A percentile compares a stretch with the other conserved stretches of the same genome.
These are phyloP conservation scores for Morone saxatilis DNA, from an alignment of 2,113 vertebrate species.

Conservation along the genomic window DNA sequence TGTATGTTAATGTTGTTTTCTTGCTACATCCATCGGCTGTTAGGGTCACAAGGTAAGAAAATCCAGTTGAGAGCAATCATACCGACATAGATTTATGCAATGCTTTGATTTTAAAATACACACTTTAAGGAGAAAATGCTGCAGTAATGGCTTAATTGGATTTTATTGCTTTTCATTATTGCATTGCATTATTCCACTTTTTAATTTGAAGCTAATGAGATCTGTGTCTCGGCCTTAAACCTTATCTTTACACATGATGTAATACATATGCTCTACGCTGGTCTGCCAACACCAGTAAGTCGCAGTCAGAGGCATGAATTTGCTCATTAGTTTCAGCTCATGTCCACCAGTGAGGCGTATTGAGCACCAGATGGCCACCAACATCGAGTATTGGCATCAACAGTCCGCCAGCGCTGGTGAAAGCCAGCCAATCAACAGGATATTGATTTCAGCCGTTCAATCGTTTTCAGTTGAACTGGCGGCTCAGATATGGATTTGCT, in stretches of 20 bases:
- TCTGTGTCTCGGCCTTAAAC: conserved; percentile 20
- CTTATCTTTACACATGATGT: neutral
- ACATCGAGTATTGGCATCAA: conserved; percentile 8
- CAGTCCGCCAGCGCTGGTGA: neutral
- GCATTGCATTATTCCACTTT: conserved; percentile 1
- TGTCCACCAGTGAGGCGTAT: neutral
- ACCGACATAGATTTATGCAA: neutral
- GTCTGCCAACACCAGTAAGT: neutral
- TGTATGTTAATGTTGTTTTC: conserved; percentile 6
- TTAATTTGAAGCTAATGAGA: neutral
- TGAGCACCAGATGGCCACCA: conserved; percentile 14
- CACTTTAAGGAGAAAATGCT: neutral
- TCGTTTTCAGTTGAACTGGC: neutral
- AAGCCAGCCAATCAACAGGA: conserved; percentile 6
- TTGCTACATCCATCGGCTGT: neutral
- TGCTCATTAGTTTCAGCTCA: neutral
- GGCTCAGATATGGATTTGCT: conserved; percentile 5
- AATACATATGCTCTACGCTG: neutral
- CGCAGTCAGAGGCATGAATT: conserved; percentile 6
- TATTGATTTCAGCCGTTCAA: conserved; percentile 2
- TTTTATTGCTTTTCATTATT: neutral
- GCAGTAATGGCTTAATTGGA: neutral
- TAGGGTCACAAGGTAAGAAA: conserved; percentile 1
- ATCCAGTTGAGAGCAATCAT: neutral
- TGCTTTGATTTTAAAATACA: conserved; percentile 13